phyloP scores from a whole-genome alignment of 2,888 invertebrate species.

The Synergus itoensis region DNA sequence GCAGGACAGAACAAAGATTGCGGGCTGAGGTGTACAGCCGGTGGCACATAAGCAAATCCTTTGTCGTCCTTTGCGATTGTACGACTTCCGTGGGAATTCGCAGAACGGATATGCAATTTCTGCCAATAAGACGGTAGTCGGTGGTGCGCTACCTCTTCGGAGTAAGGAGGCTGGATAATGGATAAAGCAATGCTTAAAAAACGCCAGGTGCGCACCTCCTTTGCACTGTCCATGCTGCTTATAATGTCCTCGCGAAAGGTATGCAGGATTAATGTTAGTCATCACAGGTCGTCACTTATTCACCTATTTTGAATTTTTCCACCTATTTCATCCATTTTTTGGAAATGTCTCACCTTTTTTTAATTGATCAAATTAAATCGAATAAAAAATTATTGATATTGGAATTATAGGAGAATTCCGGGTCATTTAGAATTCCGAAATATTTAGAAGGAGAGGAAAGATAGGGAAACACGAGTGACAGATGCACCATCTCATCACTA shows the following conservation, averaged over 20 bases:
- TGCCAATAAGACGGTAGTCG: slow-evolving; percentile 59
- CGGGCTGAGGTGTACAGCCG: slow-evolving; percentile 46
- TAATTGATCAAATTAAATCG: too few relatives aligned
- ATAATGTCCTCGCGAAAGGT: slow-evolving; percentile 51
- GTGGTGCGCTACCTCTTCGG: slow-evolving; percentile 46
- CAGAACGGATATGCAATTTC: slow-evolving; percentile 76
- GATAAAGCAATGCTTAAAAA: slow-evolving; percentile 61
- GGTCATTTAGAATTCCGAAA: slow-evolving; percentile 41
- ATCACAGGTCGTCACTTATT: slow-evolving; percentile 22
- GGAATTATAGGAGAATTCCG: too few relatives aligned
- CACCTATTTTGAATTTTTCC: too few relatives aligned
- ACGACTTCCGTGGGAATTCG: slow-evolving; percentile 76
- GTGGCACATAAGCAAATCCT: slow-evolving; percentile 56
- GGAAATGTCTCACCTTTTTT: too few relatives aligned
- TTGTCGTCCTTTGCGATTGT: slow-evolving; percentile 72
- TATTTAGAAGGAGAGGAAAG: slow-evolving; percentile 52
- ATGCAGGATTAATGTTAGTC: slow-evolving; percentile 56
- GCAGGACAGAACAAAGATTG: slow-evolving; percentile 53
- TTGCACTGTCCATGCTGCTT: slow-evolving; percentile 48
- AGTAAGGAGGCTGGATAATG: slow-evolving; percentile 55
- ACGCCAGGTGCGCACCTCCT: slow-evolving; percentile 63
- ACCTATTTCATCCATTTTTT: too few relatives aligned
- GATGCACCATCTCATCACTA: slow-evolving; percentile 59
- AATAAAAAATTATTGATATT: too few relatives aligned
- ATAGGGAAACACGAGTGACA: slow-evolving; percentile 52